Evolutionary conservation across 2,888 invertebrate genomes (phyloP).

Genomic region (Pteria penguin): DNA sequence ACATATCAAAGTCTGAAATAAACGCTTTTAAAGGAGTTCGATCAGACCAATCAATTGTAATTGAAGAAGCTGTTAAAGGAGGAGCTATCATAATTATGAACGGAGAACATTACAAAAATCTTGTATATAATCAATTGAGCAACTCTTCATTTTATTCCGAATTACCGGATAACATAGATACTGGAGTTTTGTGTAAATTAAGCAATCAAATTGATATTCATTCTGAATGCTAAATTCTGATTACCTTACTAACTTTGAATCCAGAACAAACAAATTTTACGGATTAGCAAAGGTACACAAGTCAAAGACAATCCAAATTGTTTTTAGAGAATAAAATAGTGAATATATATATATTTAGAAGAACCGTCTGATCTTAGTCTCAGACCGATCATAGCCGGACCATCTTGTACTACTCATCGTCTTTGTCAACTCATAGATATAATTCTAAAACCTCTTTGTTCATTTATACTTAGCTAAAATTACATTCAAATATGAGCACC

Average conservation of each 20-base stretch:
- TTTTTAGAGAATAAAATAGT: not conserved
- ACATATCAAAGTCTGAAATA: not conserved
- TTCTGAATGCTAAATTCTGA: not conserved
- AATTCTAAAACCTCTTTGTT: too few relatives aligned
- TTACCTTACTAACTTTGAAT: not conserved
- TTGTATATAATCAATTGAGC: not conserved
- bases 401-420: not conserved
- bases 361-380: not conserved
- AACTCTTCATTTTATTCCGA: not conserved
- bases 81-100: slow-evolving; percentile 8
- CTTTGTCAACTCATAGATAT: too few relatives aligned
- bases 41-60: not conserved
- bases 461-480: not conserved
- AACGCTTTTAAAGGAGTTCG: not conserved
- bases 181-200: not conserved
- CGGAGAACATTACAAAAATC: not conserved
- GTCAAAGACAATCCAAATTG: not conserved
- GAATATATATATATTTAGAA: too few relatives aligned
- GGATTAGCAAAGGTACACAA: not conserved
- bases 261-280: not conserved
- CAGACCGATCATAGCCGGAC: too few relatives aligned
- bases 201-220: not conserved
- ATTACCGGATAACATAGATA: not conserved
- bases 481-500: slow-evolving; percentile 37
- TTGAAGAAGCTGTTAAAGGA: slow-evolving; percentile 9